These are phyloP conservation scores for Tauraco hartlaubi DNA, from an alignment of 2,797 vertebrate genomes.

Conservation along the genomic window DNA sequence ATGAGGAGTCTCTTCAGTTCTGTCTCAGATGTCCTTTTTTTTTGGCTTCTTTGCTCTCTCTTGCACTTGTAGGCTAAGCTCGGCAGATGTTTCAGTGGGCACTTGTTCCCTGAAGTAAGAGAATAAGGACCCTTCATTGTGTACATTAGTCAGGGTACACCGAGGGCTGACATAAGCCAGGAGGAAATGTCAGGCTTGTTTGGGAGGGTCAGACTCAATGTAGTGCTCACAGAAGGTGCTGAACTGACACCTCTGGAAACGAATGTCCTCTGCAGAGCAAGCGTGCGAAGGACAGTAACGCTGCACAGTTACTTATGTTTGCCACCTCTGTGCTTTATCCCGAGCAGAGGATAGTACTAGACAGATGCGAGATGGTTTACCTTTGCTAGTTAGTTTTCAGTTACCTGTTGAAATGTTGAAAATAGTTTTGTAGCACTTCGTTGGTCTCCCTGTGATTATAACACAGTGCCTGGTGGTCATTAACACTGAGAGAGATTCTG, in stretches of 20 bases:
- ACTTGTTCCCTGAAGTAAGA: not conserved
- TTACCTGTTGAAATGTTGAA: not conserved
- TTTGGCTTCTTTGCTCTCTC: not conserved
- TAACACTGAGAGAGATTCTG: not conserved
- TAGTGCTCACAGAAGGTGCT: not conserved
- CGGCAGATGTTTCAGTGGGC: not conserved
- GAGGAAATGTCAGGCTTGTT: not conserved
- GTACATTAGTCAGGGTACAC: not conserved
- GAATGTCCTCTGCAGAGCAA: not conserved
- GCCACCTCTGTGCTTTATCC: not conserved
- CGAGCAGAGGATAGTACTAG: not conserved
- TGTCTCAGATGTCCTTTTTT: not conserved
- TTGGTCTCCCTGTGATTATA: not conserved
- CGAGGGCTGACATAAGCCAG: not conserved
- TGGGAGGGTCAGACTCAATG: rapidly evolving
- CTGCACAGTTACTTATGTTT: not conserved
- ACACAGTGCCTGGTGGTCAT: not conserved
- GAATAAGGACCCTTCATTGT: rapidly evolving
- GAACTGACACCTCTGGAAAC: not conserved
- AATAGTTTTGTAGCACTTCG: not conserved
- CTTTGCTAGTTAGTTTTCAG: not conserved
- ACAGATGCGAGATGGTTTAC: not conserved
- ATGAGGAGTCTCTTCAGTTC: not conserved
- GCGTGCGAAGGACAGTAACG: not conserved
- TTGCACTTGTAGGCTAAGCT: not conserved